A percentile compares a stretch with the other conserved stretches of the same genome.
Evolutionary conservation across 2,797 vertebrate species (phyloP).

Genomic region (Hydrolagus colliei): DNA sequence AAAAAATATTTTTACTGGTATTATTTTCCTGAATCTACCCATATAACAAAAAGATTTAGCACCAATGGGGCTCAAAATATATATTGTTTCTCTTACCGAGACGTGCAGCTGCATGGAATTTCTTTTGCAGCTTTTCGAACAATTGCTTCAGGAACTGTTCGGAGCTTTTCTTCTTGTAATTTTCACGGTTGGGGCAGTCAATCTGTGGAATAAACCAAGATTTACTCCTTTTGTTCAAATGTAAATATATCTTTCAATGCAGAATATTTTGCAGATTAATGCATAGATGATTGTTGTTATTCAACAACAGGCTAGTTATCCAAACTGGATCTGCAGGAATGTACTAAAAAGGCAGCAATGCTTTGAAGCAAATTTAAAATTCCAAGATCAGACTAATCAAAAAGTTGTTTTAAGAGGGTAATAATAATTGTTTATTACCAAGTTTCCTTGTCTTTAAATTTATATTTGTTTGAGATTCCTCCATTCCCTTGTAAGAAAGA

Average conservation of each 20-base stretch:
- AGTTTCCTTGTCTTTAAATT: too few species aligned
- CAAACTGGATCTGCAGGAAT: too few species aligned
- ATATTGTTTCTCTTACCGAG: background rate
- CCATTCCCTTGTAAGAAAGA: background rate
- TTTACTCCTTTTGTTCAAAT: background rate
- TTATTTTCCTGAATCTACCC: background rate
- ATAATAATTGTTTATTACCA: too few species aligned
- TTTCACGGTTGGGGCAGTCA: background rate
- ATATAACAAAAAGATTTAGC: background rate
- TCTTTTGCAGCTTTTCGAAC: background rate
- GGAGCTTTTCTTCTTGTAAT: background rate
- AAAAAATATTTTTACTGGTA: background rate
- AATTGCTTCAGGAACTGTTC: background rate
- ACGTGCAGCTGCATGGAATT: background rate
- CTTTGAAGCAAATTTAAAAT: too few species aligned
- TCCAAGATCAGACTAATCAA: too few species aligned
- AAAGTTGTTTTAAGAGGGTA: too few species aligned
- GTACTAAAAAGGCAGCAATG: background rate
- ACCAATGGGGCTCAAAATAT: background rate
- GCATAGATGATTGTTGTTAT: too few species aligned
- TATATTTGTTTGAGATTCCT: too few species aligned
- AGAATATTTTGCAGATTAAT: background rate
- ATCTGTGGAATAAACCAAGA: conserved; percentile 9
- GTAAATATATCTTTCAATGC: background rate
- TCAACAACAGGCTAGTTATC: background rate